Evolutionary conservation across 2,797 vertebrate species (phyloP), one percentile per base, ranked within the genome.

Genomic region (Dryobates pubescens): DNA sequence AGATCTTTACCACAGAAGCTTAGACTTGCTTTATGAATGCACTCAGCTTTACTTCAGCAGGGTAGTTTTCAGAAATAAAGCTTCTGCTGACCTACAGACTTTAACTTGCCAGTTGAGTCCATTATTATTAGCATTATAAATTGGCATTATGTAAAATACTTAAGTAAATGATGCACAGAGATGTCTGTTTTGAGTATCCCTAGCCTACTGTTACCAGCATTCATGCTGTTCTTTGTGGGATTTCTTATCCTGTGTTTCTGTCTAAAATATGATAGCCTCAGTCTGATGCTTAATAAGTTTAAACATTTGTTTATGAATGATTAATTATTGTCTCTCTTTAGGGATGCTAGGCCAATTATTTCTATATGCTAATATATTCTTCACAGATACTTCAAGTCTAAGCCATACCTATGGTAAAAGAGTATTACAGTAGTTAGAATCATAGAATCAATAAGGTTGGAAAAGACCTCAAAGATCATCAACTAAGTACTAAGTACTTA

Each of bases 281-380:
- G 54, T 76, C 69, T 93, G 90, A 83, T 69, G 26, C 38, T 89
- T 92, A 95, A 67, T 94, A 91, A 77, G n/a, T 94, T 93, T 45
- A 72, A 96, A 78, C 79, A 64, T 94, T 96, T 96, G 78, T 94
- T 97, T 97, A 82, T 94, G 79, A 96, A 70, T 94, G 78, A 95
- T 96, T 96, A 94, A 83, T 96, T 95, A 95, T 91, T 81, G 18
- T 61, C 63, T 91, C 73, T 92, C 90, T 95, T 86, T 32, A 90
- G 92, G 91, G 78, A 93, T 85, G 38, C 47, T 92, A 83, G 68
- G 57, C 54, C 87, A 73, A 89, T 27, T 87, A 84, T 85, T 96
- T 97, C 95, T 91, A 62, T 92, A 90, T 96, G 94, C 70, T 96
- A 83, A 94, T 89, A 34, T 59, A 88, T 96, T 96, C 83, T 92